Conservation (phyloP, 2,888 invertebrate species). For the Acleris laterana region DNA sequence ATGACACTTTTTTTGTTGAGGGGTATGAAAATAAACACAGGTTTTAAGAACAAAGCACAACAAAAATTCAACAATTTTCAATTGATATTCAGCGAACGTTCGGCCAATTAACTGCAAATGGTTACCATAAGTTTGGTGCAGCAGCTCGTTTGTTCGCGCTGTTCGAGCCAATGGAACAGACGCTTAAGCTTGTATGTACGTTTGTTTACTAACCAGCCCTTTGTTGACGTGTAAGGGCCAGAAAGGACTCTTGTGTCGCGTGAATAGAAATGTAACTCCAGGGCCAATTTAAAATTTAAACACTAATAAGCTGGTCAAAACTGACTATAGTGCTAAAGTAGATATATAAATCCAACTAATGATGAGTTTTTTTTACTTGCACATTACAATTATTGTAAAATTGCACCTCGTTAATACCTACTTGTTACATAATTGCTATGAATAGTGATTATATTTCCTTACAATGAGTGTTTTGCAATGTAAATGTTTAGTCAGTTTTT, state of each 20-base stretch:
- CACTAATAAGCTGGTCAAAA: neutral
- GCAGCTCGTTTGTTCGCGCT: constrained; percentile 26
- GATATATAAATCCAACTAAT: too few species aligned
- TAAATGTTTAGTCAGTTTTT: constrained; percentile 10
- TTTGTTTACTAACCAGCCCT: constrained; percentile 27
- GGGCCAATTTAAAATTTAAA: constrained; percentile 3
- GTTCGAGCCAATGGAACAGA: neutral
- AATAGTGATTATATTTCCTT: neutral
- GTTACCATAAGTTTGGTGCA: constrained; percentile 3
- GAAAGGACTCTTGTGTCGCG: neutral
- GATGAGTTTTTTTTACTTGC: too few species aligned
- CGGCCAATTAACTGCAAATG: constrained; percentile 28
- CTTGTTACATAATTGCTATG: too few species aligned
- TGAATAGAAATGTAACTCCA: constrained; percentile 8
- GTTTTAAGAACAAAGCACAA: neutral
- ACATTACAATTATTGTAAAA: too few species aligned
- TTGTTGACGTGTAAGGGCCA: constrained; percentile 29
- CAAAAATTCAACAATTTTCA: neutral
- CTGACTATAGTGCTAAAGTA: too few species aligned
- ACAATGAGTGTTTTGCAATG: neutral
- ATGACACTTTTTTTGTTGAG: too few species aligned
- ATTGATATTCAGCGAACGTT: constrained; percentile 17
- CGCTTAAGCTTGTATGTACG: neutral
- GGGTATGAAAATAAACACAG: too few species aligned
- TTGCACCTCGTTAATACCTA: too few species aligned